These are phyloP conservation scores for Hippocampus zosterae DNA, from an alignment of 2,113 vertebrate species.

Conservation along the genomic window DNA sequence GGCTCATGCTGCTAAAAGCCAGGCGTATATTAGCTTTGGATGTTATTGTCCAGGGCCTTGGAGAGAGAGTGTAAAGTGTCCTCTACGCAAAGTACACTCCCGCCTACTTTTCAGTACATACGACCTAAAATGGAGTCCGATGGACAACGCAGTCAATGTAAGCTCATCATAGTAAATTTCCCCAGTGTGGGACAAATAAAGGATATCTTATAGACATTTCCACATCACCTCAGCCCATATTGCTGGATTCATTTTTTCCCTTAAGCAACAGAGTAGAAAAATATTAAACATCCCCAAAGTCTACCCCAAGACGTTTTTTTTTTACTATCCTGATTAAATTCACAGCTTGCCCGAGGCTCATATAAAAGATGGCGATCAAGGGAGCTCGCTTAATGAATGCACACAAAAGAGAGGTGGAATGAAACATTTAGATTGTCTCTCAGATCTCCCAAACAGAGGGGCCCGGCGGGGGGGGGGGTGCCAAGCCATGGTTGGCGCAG, in stretches of 20 bases:
- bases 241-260: constrained; percentile 9
- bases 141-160: constrained; percentile 22
- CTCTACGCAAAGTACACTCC: constrained; percentile 39
- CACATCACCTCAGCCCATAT: not conserved
- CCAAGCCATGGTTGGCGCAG: constrained; percentile 15
- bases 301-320: constrained; percentile 37
- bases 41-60: constrained; percentile 43
- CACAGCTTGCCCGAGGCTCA: constrained; percentile 46
- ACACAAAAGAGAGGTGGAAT: constrained; percentile 39
- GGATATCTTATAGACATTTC: too few relatives aligned
- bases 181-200: too few relatives aligned
- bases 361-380: constrained; percentile 65
- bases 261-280: constrained; percentile 4
- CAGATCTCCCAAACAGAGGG: constrained; percentile 45
- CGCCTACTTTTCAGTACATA: constrained; percentile 37
- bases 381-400: constrained; percentile 35
- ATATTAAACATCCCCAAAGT: constrained; percentile 30
- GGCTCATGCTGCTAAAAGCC: constrained; percentile 42
- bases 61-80: constrained; percentile 25
- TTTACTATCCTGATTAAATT: constrained; percentile 57
- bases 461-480: constrained; percentile 32
- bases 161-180: constrained; percentile 30
- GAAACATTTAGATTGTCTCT: constrained; percentile 62
- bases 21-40: constrained; percentile 50
- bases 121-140: constrained; percentile 43